These are phyloP conservation scores for Hemicrepidius hirtus DNA, from an alignment of 2,888 invertebrate genomes.

Conservation along the genomic window DNA sequence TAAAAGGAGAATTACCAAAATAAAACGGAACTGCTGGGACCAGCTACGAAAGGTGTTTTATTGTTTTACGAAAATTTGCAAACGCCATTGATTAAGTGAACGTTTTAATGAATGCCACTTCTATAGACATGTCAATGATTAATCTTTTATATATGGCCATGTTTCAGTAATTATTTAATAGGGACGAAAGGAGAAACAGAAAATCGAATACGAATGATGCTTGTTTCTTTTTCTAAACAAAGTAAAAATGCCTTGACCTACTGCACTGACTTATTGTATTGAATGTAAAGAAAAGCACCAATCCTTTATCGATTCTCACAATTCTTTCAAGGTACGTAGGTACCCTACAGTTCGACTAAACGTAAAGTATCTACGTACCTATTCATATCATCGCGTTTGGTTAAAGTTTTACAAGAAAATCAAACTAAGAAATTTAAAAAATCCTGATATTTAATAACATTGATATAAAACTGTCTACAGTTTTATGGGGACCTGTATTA, in stretches of 20 bases:
- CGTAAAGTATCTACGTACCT: slow-evolving; percentile 23
- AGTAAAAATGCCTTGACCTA: slow-evolving; percentile 34
- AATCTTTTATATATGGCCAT: neutral
- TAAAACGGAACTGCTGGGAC: slow-evolving; percentile 35
- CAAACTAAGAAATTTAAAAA: too few relatives aligned
- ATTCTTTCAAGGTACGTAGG: slow-evolving; percentile 27
- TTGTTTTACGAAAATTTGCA: slow-evolving; percentile 28
- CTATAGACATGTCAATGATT: too few relatives aligned
- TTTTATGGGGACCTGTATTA: too few relatives aligned
- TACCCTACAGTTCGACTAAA: too few relatives aligned
- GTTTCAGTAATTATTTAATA: neutral
- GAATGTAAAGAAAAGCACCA: slow-evolving; percentile 34
- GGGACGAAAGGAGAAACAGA: neutral
- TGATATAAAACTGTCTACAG: too few relatives aligned
- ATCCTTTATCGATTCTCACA: slow-evolving; percentile 32
- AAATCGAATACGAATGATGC: neutral
- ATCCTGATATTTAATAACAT: too few relatives aligned
- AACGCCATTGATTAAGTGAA: slow-evolving; percentile 23
- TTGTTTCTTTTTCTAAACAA: slow-evolving; percentile 9
- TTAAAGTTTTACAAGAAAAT: too few relatives aligned
- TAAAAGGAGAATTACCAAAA: slow-evolving; percentile 46
- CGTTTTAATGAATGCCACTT: neutral
- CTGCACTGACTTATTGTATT: slow-evolving; percentile 20
- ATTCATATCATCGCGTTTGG: neutral
- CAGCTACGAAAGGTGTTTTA: slow-evolving; percentile 13